Percentiles rank a stretch among this genome's conserved stretches.
Evolutionary conservation across 2,888 invertebrate genomes (phyloP).

Genomic region (Mesochorus sp.): DNA sequence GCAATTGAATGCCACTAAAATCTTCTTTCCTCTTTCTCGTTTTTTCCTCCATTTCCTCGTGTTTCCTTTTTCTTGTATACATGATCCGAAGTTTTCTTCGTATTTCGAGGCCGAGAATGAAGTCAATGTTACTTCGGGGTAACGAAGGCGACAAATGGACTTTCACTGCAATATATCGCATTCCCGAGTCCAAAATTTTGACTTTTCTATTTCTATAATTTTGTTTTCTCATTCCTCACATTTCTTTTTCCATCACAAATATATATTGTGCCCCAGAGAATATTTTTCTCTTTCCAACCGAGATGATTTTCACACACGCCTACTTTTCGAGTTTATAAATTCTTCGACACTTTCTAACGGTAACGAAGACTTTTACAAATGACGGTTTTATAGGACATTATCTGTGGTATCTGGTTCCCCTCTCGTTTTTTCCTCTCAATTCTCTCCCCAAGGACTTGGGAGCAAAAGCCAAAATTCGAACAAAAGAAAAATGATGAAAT

Average conservation of each 20-base stretch:
- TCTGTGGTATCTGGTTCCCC: conserved; percentile 5
- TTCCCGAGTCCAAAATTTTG: conserved; percentile 22
- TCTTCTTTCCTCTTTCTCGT: not conserved
- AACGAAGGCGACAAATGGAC: conserved; percentile 3
- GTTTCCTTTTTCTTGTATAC: not conserved
- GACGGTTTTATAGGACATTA: conserved; percentile 46
- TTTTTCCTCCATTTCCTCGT: not conserved
- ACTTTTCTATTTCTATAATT: not conserved
- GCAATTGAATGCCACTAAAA: conserved; percentile 79
- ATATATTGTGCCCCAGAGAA: conserved; percentile 34
- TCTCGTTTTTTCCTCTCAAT: conserved; percentile 8
- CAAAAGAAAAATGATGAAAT: not conserved
- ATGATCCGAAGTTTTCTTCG: conserved; percentile 39
- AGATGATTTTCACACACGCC: conserved; percentile 30
- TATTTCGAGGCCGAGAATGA: not conserved
- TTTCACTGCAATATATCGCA: conserved; percentile 46
- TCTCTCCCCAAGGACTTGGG: not conserved
- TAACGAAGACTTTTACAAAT: conserved; percentile 25
- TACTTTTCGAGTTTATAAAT: conserved; percentile 46
- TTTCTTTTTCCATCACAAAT: conserved; percentile 40
- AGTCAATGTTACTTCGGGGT: conserved; percentile 11
- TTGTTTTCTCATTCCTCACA: not conserved
- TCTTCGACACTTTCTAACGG: conserved; percentile 50
- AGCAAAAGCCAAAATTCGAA: not conserved
- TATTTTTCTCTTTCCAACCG: conserved; percentile 6